Evolutionary conservation across 2,113 vertebrate genomes (phyloP), one percentile per base, ranked within the genome.

Genomic region (Lasiurus cinereus): DNA sequence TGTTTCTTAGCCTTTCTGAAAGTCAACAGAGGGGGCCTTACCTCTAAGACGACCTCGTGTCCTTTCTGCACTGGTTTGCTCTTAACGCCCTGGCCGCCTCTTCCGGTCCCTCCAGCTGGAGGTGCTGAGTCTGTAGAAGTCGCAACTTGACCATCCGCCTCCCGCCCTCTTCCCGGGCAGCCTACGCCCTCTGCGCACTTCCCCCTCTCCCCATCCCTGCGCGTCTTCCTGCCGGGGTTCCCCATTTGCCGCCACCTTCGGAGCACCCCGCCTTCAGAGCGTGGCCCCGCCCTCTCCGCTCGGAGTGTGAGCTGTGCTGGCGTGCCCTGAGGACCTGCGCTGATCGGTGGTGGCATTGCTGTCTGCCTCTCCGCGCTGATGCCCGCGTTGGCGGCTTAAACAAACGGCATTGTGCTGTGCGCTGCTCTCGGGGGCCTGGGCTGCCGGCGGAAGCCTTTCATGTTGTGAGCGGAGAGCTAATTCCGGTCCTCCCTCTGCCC

Each of bases 161-260:
- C 39, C 11, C 1, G 18, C 43, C 15, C 36, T 36, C 56, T 5
- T 1, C 27, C 36, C n/a, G 62, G 8, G 46, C 43, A 46, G 8
- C 48, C n/a, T 3, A 27, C 2, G 50, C 59, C n/a, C n/a, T 59
- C 11, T 18, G 0, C 4, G 0, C 52, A 3, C 46, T 27, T n/a
- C 19, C 15, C 39, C 1, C 43, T 8, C 70, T 8, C 36, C 76
- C 3, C 48, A 0, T 6, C 76, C 3, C 48, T 43, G 6, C 36
- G 6, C 24, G 4, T 22, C 29, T 54, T 43, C 62, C 8, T 9
- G 7, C 77, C 6, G 7, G 7, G 0, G 29, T 1, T 29, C 79
- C 31, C 29, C 14, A 0, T 27, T 7, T 1, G 3, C 12, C 6
- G 48, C 46, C 62, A 24, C 62, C 7, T 8, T 3, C 76, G 19